A percentile compares a stretch with the other conserved stretches of the same genome.
phyloP scores from a whole-genome alignment of 2,797 vertebrate genomes.

The Phyllotis vaccarum region DNA sequence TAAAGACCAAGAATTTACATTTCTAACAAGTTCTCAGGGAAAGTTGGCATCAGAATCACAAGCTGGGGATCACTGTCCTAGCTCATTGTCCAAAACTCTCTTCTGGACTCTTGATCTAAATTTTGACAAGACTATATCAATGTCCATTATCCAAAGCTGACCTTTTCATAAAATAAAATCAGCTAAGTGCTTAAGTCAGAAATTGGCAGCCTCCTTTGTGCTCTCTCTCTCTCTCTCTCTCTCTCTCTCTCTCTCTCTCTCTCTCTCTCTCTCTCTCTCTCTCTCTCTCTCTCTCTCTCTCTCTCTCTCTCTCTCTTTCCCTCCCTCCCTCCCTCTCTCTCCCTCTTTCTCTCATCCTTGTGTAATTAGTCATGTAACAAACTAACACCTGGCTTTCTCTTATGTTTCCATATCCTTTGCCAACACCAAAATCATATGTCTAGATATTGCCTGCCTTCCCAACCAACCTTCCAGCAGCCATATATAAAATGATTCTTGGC shows the following conservation, averaged over 20 bases:
- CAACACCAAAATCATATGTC: not conserved
- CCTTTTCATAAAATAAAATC: not conserved
- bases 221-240: not conserved
- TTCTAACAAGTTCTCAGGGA: not conserved
- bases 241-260: no score
- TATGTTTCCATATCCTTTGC: not conserved
- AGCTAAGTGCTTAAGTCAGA: not conserved
- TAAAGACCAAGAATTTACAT: not conserved
- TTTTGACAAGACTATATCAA: not conserved
- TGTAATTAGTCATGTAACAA: not conserved
- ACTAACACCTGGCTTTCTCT: not conserved
- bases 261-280: no score
- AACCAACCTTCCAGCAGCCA: not conserved
- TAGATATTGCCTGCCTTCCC: not conserved
- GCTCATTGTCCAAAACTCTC: not conserved
- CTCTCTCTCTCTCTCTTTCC: no score
- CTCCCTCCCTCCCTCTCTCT: accelerated
- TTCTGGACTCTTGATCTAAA: not conserved
- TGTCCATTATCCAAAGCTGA: not conserved
- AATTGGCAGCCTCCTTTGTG: not conserved
- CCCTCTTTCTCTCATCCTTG: not conserved
- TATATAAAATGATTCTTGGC: not conserved
- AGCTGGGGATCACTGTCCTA: not conserved
- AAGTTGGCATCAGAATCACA: not conserved
- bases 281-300: not conserved